These are phyloP conservation scores for Arctia plantaginis DNA, from an alignment of 2,888 invertebrate genomes.

Conservation along the genomic window DNA sequence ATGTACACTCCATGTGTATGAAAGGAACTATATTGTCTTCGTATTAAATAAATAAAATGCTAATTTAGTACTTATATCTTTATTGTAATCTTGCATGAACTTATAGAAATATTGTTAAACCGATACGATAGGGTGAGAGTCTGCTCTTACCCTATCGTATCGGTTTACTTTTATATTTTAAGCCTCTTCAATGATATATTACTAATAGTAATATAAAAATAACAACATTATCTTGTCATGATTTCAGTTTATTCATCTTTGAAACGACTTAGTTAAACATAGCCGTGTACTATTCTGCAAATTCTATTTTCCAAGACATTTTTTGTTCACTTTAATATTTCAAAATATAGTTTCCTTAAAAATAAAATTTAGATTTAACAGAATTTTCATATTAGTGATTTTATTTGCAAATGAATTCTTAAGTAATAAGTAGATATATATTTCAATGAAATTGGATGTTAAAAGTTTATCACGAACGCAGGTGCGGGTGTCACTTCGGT, in stretches of 20 bases:
- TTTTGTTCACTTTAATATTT: not conserved
- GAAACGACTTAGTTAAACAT: not conserved
- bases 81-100: not conserved
- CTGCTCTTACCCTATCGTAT: too few relatives aligned
- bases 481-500: slow-evolving; percentile 73
- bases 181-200: too few relatives aligned
- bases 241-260: not conserved
- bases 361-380: not conserved
- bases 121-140: not conserved
- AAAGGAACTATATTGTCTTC: slow-evolving; percentile 46
- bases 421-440: slow-evolving; percentile 24
- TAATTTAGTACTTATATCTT: not conserved
- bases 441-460: slow-evolving; percentile 56
- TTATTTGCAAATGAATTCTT: not conserved
- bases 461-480: slow-evolving; percentile 70
- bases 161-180: not conserved
- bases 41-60: slow-evolving; percentile 22
- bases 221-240: not conserved
- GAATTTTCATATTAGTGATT: not conserved
- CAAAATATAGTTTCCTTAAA: too few relatives aligned
- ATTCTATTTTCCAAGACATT: not conserved
- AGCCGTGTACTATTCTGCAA: not conserved
- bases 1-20: slow-evolving; percentile 69
- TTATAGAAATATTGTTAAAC: not conserved
- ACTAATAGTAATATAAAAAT: not conserved